These are phyloP conservation scores for Hippoglossus hippoglossus DNA, from an alignment of 2,797 vertebrate genomes.

Conservation along the genomic window DNA sequence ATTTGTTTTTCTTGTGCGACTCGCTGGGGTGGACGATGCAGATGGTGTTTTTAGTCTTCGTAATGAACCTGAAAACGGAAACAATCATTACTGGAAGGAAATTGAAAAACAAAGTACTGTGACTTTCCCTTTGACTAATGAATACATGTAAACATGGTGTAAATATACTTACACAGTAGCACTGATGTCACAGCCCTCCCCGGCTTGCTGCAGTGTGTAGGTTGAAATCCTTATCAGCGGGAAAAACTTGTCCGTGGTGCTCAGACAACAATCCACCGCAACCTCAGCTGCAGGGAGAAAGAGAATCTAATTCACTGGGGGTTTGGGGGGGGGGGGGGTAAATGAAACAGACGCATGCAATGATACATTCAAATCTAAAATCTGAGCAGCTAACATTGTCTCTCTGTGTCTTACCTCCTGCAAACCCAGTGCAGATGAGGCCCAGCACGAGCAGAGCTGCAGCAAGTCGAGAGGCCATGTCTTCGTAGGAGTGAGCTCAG, in stretches of 20 bases:
- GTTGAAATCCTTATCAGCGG: not conserved
- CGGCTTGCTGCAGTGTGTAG: slow-evolving; percentile 56
- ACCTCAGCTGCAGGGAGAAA: slow-evolving; percentile 50
- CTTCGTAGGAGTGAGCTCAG: slow-evolving; percentile 9
- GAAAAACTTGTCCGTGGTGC: not conserved
- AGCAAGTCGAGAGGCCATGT: slow-evolving; percentile 55
- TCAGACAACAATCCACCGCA: slow-evolving; percentile 62
- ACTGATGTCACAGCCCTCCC: slow-evolving; percentile 49
- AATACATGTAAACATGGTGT: no score
- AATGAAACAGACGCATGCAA: not conserved
- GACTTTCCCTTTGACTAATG: no score
- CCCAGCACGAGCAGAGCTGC: slow-evolving; percentile 63
- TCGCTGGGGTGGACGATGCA: slow-evolving; percentile 41
- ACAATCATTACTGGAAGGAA: no score
- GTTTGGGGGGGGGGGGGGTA: no score
- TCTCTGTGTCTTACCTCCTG: slow-evolving; percentile 47
- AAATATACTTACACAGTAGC: slow-evolving; percentile 65
- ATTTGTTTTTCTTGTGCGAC: rapidly evolving
- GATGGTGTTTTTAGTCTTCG: not conserved
- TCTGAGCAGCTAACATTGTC: no score
- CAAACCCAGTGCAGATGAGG: slow-evolving; percentile 43
- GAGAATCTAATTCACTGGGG: not conserved
- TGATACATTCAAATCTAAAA: no score
- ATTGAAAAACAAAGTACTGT: no score
- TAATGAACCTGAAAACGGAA: slow-evolving; percentile 44